Base-by-base conservation (phyloP, 2,888 invertebrate species). In the Drosophila acutilabella region DNA sequence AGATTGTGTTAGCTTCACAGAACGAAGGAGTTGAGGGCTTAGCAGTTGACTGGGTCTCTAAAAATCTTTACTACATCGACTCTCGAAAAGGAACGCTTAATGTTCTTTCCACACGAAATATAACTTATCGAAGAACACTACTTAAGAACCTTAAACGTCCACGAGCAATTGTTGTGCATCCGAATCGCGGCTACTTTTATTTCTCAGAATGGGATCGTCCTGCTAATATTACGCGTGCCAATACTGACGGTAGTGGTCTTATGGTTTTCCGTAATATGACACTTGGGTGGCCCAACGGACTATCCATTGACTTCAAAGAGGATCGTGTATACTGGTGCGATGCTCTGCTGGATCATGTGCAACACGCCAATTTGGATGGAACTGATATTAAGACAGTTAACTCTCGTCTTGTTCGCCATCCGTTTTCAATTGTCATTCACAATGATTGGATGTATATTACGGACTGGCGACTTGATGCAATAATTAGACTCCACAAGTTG, bases 321-420 rank as follows among this genome's bases (percentile, higher is more conserved):
- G 96, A 98, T 91, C 94, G 98, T 13, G 93, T 99, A 0, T 99
- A 99, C 92, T 99, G 99, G 99, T 98, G 98, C 89, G 99, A 99
- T 91, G 99, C 99, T 3, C 93, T 98, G 2, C 93, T 99, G 7
- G 99, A 99, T 92, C 98, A 99, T 92, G 98, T 99, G 0, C 98
- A 98, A 89, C 98, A 98, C 91, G 96, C 98, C 0, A 96, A 96
- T 83, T 93, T 98, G 4, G 97, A 98, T 90, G 99, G 99, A 0
- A 95, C 95, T 0, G 98, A 98, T 90, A 96, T 98, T 0, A 95
- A 95, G 84, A 98, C 98, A 0, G 96, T 99, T 0, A 96, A 96
- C 86, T 98, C 98, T 0, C 93, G 96, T 53, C 93, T 98, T 10
- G 98, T 97, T 58, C 94, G 96, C 57, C 98, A 97, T 94, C 98